Conservation (phyloP, 1,140 invertebrate species). For the Tachypleus tridentatus region DNA sequence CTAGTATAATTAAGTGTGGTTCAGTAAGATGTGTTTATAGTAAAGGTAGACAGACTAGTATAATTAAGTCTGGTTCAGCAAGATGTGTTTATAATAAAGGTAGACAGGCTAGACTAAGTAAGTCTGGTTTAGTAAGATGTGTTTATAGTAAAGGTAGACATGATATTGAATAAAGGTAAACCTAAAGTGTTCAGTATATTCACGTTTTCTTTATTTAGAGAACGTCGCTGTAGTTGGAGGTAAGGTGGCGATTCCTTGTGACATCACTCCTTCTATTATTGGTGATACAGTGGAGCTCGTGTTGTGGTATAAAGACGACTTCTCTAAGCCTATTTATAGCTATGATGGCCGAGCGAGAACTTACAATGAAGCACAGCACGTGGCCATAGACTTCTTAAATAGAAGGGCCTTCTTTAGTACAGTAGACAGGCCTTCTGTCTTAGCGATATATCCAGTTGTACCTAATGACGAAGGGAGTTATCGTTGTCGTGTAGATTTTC, state of each 20-base stretch:
- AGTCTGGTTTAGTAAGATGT: too few relatives aligned
- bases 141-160: too few relatives aligned
- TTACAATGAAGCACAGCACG: slow-evolving; percentile 14
- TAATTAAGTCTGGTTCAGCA: too few relatives aligned
- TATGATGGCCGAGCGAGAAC: slow-evolving; percentile 22
- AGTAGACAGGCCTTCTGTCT: slow-evolving; percentile 12
- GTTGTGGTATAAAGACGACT: slow-evolving; percentile 74
- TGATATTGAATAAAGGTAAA: too few relatives aligned
- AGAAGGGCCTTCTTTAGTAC: slow-evolving; percentile 17
- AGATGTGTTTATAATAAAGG: too few relatives aligned
- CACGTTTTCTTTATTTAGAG: too few relatives aligned
- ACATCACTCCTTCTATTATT: slow-evolving; percentile 56
- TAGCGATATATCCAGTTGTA: slow-evolving; percentile 13
- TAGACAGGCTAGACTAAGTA: too few relatives aligned
- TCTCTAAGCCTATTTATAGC: slow-evolving; percentile 30
- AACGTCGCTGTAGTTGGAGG: slow-evolving; percentile 8
- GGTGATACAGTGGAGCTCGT: slow-evolving; percentile 81
- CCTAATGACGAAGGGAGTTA: slow-evolving; percentile 59
- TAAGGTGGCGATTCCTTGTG: slow-evolving; percentile 60
- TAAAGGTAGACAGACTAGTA: too few relatives aligned
- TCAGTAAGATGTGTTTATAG: too few relatives aligned
- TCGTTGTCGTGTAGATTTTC: slow-evolving; percentile 75
- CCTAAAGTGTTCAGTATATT: too few relatives aligned
- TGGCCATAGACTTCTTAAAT: slow-evolving; percentile 13
- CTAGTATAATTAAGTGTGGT: too few relatives aligned